phyloP scores from a whole-genome alignment of 1,140 invertebrate species.

The Neodiprion fabricii region DNA sequence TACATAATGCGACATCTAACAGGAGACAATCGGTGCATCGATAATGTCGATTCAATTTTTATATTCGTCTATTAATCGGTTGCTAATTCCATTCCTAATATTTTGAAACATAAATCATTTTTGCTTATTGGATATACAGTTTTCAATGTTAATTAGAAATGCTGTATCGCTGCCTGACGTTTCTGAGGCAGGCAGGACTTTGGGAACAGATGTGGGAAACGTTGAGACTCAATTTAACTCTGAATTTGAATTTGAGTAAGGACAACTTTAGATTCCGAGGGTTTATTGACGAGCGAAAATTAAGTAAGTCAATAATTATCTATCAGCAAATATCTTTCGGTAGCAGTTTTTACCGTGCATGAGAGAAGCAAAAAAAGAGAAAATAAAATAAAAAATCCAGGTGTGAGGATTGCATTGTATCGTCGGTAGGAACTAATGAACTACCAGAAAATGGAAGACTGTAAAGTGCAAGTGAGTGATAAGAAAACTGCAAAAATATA shows the following conservation, averaged over 20 bases:
- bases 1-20: too few relatives aligned
- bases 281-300: conserved; percentile 59
- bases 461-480: too few relatives aligned
- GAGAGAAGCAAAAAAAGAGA: too few relatives aligned
- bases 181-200: conserved; percentile 70
- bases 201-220: conserved; percentile 71
- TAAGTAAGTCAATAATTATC: conserved; percentile 46
- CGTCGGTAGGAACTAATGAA: too few relatives aligned
- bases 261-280: conserved; percentile 53
- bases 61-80: not conserved
- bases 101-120: not conserved
- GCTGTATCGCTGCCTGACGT: conserved; percentile 67
- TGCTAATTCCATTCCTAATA: not conserved
- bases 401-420: too few relatives aligned
- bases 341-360: too few relatives aligned
- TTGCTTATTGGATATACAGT: conserved; percentile 2
- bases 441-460: too few relatives aligned
- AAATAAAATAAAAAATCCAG: too few relatives aligned
- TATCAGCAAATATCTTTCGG: not conserved
- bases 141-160: conserved; percentile 50
- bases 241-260: conserved; percentile 63
- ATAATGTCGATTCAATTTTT: too few relatives aligned
- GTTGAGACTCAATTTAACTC: conserved; percentile 65
- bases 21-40: not conserved
- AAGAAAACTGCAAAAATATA: too few relatives aligned